Base-by-base conservation (phyloP, 2,888 invertebrate species). In the Caenorhabditis japonica region DNA sequence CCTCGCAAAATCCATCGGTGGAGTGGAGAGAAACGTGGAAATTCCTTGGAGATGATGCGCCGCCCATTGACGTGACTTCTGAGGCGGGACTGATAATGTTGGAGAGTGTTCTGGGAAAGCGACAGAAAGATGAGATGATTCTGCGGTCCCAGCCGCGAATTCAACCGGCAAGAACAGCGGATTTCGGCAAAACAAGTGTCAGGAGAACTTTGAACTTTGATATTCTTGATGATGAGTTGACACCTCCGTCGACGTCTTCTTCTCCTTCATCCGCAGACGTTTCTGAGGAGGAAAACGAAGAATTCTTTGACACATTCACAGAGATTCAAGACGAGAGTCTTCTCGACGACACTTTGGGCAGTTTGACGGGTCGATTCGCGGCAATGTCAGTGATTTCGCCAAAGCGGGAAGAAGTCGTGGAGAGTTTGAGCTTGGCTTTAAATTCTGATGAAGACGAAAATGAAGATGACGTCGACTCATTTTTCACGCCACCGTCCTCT, bases 401-500 rank as follows among this genome's bases (percentile, higher is more conserved):
- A 17, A 38, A 39, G 13, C 5, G 30, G 10, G 30, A 30, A 30
- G 30, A 30, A 10, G 30, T 30, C 7, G n/a, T 17, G 38, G 23
- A 10, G 7, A 15, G 2, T 7, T n/a, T 15, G 21, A n/a, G 27
- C 30, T 33, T 23, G n/a, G 15, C 34, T 17, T 36, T 27, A 8
- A n/a, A 23, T 41, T 19, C 7, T 19, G 27, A 44, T 23, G 25
- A 49, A 27, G 23, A 38, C 8, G 52, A 51, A n/a, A 19, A 36
- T 34, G 46, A 38, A 2, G 59, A 64, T 23, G 72, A 72, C 8
- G 46, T 60, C 4, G 75, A 72, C 5, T 19, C 33, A 0, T 77
- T 69, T 39, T 19, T 39, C 4, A 77, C 77, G 0, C 77, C 77
- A 15, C 75, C 77, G 8, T 49, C 73, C 0, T 49, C 77, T 0